These are phyloP conservation scores for Plecturocebus donacophilus DNA, from an alignment of 2,113 vertebrate species.

Conservation along the genomic window DNA sequence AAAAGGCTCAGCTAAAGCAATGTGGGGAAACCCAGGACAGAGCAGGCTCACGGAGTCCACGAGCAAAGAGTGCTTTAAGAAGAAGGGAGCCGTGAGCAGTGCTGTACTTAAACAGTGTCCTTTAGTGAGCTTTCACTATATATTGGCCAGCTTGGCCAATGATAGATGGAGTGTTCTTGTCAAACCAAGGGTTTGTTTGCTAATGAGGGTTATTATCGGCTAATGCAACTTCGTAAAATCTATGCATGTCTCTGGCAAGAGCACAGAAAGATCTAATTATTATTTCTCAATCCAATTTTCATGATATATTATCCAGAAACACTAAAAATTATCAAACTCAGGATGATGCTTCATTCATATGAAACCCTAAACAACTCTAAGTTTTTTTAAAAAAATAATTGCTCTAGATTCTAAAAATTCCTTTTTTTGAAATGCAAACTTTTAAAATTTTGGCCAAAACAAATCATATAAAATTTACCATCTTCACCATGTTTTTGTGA, in stretches of 20 bases:
- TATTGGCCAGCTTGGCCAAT: not conserved
- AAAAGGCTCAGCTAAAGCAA: no score
- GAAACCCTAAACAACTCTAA: not conserved
- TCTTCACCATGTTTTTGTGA: not conserved
- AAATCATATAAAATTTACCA: not conserved
- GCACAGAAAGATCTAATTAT: not conserved
- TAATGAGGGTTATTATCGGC: not conserved
- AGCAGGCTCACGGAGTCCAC: fast-evolving
- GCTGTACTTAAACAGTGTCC: not conserved
- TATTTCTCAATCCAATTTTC: slow-evolving; percentile 29
- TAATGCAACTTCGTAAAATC: not conserved
- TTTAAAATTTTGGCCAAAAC: not conserved
- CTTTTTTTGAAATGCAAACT: not conserved
- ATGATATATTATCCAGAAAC: not conserved
- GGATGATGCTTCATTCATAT: not conserved
- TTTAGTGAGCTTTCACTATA: not conserved
- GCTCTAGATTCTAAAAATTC: not conserved
- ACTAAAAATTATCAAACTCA: not conserved
- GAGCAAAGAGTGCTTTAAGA: not conserved
- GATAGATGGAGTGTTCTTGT: not conserved
- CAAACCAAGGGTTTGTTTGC: not conserved
- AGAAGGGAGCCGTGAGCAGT: no score
- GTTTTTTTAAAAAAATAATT: not conserved
- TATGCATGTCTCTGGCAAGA: not conserved
- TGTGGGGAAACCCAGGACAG: not conserved